Percentiles rank a stretch among this genome's conserved stretches.
phyloP scores from a whole-genome alignment of 2,888 invertebrate species.

The Lepidochitona cinerea region DNA sequence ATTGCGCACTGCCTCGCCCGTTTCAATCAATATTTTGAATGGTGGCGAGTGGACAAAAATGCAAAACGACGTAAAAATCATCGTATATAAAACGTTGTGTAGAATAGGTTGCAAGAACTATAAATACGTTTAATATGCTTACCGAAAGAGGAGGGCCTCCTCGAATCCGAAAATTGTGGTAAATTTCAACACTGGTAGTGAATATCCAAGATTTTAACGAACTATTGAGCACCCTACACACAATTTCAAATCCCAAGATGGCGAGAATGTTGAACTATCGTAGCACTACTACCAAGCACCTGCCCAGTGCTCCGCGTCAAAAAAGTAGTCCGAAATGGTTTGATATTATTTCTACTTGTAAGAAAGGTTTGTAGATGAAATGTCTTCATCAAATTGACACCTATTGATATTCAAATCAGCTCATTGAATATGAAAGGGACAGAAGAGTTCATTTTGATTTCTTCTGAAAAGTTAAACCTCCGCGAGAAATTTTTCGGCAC shows the following conservation, averaged over 20 bases:
- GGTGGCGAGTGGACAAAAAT: too few relatives aligned
- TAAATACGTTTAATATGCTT: neutral
- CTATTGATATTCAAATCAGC: neutral
- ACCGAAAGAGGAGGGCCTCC: slow-evolving; percentile 6
- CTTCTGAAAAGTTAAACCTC: too few relatives aligned
- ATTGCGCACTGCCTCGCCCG: too few relatives aligned
- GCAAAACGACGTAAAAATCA: too few relatives aligned
- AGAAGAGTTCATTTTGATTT: too few relatives aligned
- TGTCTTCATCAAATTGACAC: too few relatives aligned
- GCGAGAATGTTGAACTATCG: neutral
- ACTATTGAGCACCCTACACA: neutral
- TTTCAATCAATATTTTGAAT: too few relatives aligned
- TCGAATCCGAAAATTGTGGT: slow-evolving; percentile 4
- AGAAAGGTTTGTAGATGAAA: too few relatives aligned
- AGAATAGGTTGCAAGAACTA: too few relatives aligned
- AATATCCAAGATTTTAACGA: neutral
- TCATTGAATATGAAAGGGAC: neutral
- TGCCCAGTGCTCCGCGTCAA: neutral
- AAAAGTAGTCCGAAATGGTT: neutral
- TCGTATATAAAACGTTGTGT: too few relatives aligned
- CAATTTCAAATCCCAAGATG: slow-evolving; percentile 3
- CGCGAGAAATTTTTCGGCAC: neutral
- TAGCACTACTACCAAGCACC: neutral
- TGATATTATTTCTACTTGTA: too few relatives aligned
- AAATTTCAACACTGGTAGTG: neutral